Evolutionary conservation across 1,140 invertebrate species (phyloP), one percentile per base, ranked within the genome.

Genomic region (Cydia strobilella): DNA sequence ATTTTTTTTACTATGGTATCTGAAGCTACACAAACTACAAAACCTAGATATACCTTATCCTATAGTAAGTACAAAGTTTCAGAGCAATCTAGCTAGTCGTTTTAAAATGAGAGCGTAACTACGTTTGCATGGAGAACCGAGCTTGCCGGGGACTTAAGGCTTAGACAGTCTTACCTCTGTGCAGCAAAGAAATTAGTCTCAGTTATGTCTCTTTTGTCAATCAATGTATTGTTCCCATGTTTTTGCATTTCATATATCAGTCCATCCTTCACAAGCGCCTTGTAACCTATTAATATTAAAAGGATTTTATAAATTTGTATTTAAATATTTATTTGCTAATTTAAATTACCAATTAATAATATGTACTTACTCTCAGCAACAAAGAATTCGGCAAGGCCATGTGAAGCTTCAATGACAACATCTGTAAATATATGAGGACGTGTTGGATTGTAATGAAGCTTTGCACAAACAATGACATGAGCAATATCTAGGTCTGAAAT

Each of bases 221-320:
- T 77, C 2, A 91, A 75, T 51, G 86, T 86, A 77, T 90, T 89
- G 69, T 90, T 89, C 1, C 87, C 84, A 35, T 82, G 83, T 54
- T 84, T 87, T 59, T 91, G 90, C 90, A 91, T 91, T 81, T 88
- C 90, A 1, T 85, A 86, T 79, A 91, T 86, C 1, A 91, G 79
- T 3, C 77, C 84, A 10, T 85, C 81, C 1, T 78, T 80, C 6
- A 85, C 89, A 2, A 87, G 78, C 10, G 79, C 76, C 51, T 88
- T 87, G 73, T 87, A 90, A 79, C 82, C 90, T 91, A 51, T 42
- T 27, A 45, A 48, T 13, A 45, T 13, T 45, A 51, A 23, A 69
- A 69, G 15, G 9, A 3, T 31, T 18, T 35, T 18, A 31, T 35
- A n/a, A 25, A 6, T 31, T 15, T 35, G 10, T 63, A 63, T 15